Conservation (phyloP, 2,797 vertebrate species). For the Masticophis lateralis region DNA sequence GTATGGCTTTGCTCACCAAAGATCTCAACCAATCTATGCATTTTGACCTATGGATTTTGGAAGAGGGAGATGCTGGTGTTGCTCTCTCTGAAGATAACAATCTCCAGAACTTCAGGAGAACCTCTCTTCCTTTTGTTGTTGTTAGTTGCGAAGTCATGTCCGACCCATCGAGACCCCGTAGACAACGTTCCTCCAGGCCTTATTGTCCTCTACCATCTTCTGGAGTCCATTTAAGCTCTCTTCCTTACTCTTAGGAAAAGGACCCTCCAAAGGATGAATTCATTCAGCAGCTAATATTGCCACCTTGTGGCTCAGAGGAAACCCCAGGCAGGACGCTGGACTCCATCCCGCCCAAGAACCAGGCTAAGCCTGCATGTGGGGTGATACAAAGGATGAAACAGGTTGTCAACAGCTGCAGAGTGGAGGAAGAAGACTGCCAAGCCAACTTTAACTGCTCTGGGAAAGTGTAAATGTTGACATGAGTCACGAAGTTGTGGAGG, state of each 20-base stretch:
- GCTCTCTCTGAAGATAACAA: too few relatives aligned
- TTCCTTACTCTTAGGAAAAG: too few relatives aligned
- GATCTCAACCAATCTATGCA: background rate
- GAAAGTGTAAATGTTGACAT: background rate
- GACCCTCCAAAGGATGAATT: background rate
- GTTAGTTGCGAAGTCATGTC: too few relatives aligned
- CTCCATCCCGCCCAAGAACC: background rate
- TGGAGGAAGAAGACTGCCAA: fast-evolving
- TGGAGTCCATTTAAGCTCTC: background rate
- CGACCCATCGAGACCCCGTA: too few relatives aligned
- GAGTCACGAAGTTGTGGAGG: slow-evolving; percentile 15
- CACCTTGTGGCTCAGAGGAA: slow-evolving; percentile 46
- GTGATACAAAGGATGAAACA: fast-evolving
- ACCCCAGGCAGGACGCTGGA: background rate
- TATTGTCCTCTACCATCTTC: too few relatives aligned
- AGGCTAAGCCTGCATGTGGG: background rate
- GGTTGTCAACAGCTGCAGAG: background rate
- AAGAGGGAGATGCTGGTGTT: slow-evolving; percentile 1
- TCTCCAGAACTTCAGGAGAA: background rate
- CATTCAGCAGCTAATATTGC: slow-evolving; percentile 60
- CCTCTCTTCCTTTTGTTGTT: too few relatives aligned
- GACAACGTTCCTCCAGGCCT: too few relatives aligned
- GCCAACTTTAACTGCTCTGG: fast-evolving
- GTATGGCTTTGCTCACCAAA: background rate
- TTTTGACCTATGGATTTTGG: background rate